Base-by-base conservation (phyloP, 1,140 invertebrate species). In the Trichonephila clavata region DNA sequence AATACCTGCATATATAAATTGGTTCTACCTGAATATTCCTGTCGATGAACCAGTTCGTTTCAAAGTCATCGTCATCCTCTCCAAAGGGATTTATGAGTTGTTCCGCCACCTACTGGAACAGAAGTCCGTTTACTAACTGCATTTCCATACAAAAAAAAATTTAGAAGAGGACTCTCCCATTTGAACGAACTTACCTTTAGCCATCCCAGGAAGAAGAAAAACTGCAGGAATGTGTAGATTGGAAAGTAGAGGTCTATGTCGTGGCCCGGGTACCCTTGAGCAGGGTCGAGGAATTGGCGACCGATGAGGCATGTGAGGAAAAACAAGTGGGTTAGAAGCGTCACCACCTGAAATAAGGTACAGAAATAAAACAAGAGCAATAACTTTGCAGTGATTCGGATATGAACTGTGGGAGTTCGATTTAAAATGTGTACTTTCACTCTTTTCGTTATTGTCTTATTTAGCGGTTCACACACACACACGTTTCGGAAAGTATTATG, bases 151-250 rank as follows among this genome's bases (percentile, higher is more conserved):
- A 50, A 50, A 50, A 50, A 50, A 50, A 50, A 50, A 8, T 27
- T 27, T 13, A 5, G 3, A 20, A 32, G 27, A 18, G 24, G 27
- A 32, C 7, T 13, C n/a, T 5, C 71, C 13, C 27, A 4, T 80
- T 80, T 13, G 7, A 21, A 57, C 0, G 21, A 21, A 43, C 65
- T 43, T 32, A 95, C 95, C 87, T 95, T 95, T 43, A 99, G 96
- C 98, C 98, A 99, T 39, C 99, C 98, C 95, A 99, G 97, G 96
- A 99, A 99, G 96, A 99, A 99, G 95, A 98, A 98, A 95, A 99
- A 99, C 98, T 98, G 96, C 77, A 97, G 97, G 95, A 94, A 93
- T 6, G 94, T 95, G 81, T 95, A 95, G 95, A 96, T 50, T 13
- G 93, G 95, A 57, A 94, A 83, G 61, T 94, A 95, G 20, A 95